phyloP scores from a whole-genome alignment of 1,140 invertebrate genomes.

The Halictus rubicundus region DNA sequence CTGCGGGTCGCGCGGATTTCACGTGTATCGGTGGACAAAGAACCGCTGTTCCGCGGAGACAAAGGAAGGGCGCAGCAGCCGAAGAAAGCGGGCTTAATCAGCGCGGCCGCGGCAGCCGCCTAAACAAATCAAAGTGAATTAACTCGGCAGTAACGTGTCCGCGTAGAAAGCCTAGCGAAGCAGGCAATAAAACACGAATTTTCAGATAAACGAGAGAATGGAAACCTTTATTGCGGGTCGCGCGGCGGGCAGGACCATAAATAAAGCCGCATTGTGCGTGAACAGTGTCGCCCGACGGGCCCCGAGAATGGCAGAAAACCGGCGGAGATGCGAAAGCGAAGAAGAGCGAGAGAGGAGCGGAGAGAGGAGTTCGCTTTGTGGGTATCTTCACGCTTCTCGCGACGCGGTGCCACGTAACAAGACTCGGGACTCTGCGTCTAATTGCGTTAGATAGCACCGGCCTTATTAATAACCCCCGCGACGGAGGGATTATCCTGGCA shows the following conservation, averaged over 20 bases:
- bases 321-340: background rate
- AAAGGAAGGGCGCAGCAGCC: background rate
- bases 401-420: constrained; percentile 55
- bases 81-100: constrained; percentile 15
- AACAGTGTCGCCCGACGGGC: constrained; percentile 20
- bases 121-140: constrained; percentile 28
- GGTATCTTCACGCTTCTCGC: constrained; percentile 65
- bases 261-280: constrained; percentile 29
- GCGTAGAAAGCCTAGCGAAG: background rate
- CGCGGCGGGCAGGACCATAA: constrained; percentile 34
- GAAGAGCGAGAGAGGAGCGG: constrained; percentile 1
- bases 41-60: background rate
- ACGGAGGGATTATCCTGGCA: constrained; percentile 58
- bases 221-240: constrained; percentile 23
- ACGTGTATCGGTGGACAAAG: background rate
- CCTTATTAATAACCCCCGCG: constrained; percentile 78
- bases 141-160: constrained; percentile 4
- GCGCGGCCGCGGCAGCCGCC: background rate
- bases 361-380: constrained; percentile 19
- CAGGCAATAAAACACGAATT: constrained; percentile 42
- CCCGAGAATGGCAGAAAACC: background rate
- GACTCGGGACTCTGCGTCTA: constrained; percentile 66
- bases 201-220: constrained; percentile 34
- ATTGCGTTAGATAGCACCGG: constrained; percentile 79
- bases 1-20: background rate